These are phyloP conservation scores for Aporophyla nigra DNA, from an alignment of 2,888 invertebrate genomes.

Conservation along the genomic window DNA sequence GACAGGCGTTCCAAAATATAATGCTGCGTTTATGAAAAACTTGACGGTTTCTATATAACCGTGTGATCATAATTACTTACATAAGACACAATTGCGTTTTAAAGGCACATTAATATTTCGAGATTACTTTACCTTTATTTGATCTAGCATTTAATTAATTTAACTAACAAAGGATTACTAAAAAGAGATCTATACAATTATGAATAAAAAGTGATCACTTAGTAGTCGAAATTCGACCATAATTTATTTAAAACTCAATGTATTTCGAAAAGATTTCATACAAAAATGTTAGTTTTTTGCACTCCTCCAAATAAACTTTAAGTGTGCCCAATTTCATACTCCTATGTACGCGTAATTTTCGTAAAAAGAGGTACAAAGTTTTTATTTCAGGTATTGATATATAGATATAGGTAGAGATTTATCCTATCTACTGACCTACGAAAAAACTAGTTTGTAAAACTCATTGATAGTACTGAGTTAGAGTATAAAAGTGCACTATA, in stretches of 20 bases:
- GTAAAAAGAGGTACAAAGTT: no score
- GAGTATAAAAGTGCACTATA: neutral
- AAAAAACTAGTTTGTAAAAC: neutral
- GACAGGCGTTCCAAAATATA: constrained; percentile 23
- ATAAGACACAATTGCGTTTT: neutral
- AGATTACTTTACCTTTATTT: neutral
- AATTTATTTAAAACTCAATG: no score
- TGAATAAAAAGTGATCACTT: no score
- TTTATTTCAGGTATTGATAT: no score
- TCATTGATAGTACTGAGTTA: neutral
- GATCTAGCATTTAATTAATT: neutral
- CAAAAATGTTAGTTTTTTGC: no score
- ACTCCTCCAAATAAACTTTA: no score
- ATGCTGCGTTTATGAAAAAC: neutral
- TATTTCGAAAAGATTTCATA: no score
- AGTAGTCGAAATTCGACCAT: no score
- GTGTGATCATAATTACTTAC: no score
- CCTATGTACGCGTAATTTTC: no score
- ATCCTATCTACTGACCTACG: neutral
- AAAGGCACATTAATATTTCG: neutral
- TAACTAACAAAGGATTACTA: neutral
- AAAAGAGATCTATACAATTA: neutral
- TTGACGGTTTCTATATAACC: neutral
- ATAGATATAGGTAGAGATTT: neutral
- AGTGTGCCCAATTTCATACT: no score